Conservation (phyloP, 2,888 invertebrate genomes). For the Parelbella ahira region DNA sequence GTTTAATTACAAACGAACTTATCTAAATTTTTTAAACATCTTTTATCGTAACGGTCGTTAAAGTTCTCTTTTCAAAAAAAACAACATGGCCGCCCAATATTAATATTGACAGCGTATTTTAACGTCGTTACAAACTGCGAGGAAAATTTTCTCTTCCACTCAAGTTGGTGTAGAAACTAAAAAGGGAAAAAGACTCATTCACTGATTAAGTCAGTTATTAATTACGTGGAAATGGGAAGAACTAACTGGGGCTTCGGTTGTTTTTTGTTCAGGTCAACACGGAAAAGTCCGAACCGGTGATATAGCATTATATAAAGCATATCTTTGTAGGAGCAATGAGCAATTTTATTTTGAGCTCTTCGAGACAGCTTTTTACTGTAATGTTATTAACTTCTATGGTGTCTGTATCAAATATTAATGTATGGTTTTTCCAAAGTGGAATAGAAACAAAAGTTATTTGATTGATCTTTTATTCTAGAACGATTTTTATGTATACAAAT, state of each 20-base stretch:
- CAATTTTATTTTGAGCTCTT: no score
- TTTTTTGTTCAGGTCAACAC: constrained; percentile 18
- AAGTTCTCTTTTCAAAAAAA: not conserved
- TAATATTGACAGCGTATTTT: constrained; percentile 2
- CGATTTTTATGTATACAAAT: no score
- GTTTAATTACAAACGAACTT: no score
- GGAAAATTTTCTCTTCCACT: constrained; percentile 10
- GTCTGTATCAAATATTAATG: no score
- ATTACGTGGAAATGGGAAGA: constrained; percentile 23
- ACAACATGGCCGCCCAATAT: constrained; percentile 2
- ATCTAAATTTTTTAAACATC: no score
- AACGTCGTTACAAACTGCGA: not conserved
- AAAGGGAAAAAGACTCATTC: constrained; percentile 15
- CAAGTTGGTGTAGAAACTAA: constrained; percentile 15
- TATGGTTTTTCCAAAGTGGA: no score
- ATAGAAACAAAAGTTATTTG: no score
- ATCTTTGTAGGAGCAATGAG: no score
- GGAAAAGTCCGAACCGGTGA: not conserved
- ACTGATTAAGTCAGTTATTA: constrained; percentile 25
- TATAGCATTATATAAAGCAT: not conserved
- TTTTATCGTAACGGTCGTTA: not conserved
- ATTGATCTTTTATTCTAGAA: no score
- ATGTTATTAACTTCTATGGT: no score
- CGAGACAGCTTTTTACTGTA: no score
- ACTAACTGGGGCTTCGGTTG: constrained; percentile 10